phyloP scores from a whole-genome alignment of 2,888 invertebrate genomes.

The Dynastes tityus region DNA sequence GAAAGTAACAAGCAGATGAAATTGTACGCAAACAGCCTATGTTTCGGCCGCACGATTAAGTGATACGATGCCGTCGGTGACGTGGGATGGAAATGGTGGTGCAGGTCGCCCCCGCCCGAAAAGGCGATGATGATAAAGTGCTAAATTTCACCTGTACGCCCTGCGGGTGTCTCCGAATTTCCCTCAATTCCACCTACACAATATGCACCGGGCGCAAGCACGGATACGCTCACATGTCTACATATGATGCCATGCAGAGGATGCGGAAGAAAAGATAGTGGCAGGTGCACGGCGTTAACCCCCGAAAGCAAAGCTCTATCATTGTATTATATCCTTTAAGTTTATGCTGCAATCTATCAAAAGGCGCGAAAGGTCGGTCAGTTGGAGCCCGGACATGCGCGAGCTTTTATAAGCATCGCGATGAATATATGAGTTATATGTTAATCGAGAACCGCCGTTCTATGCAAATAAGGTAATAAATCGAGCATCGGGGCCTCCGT shows the following conservation, averaged over 20 bases:
- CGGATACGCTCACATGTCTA: no score
- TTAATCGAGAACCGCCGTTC: conserved; percentile 25
- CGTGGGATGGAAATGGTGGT: background rate
- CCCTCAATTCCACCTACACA: conserved; percentile 21
- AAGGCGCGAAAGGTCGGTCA: conserved; percentile 28
- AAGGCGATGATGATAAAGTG: conserved; percentile 36
- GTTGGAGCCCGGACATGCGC: conserved; percentile 5
- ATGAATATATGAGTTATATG: conserved; percentile 35
- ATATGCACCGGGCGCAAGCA: no score
- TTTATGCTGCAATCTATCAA: no score
- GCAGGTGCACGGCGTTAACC: conserved; percentile 20
- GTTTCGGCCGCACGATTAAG: conserved; percentile 1
- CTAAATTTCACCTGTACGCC: conserved; percentile 40
- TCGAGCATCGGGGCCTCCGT: conserved; percentile 24
- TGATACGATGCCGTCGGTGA: conserved; percentile 13
- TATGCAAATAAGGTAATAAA: conserved; percentile 40
- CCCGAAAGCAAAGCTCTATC: background rate
- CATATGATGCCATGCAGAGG: background rate
- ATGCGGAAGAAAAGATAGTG: background rate
- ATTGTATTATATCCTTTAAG: background rate
- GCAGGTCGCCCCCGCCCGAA: background rate
- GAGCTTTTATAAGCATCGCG: conserved; percentile 22
- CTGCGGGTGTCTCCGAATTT: conserved; percentile 48
- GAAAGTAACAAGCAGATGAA: background rate
- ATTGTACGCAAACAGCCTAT: background rate